Conservation (phyloP, 2,113 vertebrate species). For the Tetraodon nigroviridis region DNA sequence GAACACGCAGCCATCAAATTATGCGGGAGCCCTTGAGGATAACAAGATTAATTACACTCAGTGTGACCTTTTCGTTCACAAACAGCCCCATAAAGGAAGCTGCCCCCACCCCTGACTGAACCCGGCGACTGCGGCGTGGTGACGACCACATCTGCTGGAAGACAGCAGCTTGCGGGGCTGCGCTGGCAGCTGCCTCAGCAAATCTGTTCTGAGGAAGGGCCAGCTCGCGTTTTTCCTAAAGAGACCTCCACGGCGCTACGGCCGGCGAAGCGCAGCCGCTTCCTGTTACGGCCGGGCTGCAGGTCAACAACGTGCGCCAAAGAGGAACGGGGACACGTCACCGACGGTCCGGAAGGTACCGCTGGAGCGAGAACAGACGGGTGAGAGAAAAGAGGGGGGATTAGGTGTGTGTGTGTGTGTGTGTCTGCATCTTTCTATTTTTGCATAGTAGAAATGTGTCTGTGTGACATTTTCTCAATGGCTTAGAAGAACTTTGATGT, state of each 20-base stretch:
- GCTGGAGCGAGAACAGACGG: not conserved
- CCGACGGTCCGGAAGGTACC: slow-evolving; percentile 19
- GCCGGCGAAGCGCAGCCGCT: slow-evolving; percentile 14
- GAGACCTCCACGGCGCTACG: slow-evolving; percentile 22
- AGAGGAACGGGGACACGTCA: slow-evolving; percentile 1
- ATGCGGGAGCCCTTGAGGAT: slow-evolving; percentile 24
- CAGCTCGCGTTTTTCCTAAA: slow-evolving; percentile 33
- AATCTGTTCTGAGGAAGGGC: slow-evolving; percentile 15
- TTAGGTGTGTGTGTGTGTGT: slow-evolving; percentile 8
- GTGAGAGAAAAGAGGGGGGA: not conserved
- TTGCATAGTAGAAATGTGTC: not conserved
- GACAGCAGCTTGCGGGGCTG: slow-evolving; percentile 53
- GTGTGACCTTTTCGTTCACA: slow-evolving; percentile 62
- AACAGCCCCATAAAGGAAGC: slow-evolving; percentile 54
- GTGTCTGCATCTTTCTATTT: slow-evolving; percentile 5
- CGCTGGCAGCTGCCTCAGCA: slow-evolving; percentile 55
- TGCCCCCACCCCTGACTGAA: slow-evolving; percentile 24
- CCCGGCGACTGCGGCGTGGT: slow-evolving; percentile 36
- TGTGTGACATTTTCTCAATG: no score
- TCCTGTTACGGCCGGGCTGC: no score
- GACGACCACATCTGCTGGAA: slow-evolving; percentile 40
- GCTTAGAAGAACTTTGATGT: no score
- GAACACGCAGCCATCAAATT: slow-evolving; percentile 49
- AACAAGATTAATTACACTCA: slow-evolving; percentile 65
- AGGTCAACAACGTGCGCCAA: no score